Conservation (phyloP, 2,888 invertebrate species). For the Lepidochitona cinerea region DNA sequence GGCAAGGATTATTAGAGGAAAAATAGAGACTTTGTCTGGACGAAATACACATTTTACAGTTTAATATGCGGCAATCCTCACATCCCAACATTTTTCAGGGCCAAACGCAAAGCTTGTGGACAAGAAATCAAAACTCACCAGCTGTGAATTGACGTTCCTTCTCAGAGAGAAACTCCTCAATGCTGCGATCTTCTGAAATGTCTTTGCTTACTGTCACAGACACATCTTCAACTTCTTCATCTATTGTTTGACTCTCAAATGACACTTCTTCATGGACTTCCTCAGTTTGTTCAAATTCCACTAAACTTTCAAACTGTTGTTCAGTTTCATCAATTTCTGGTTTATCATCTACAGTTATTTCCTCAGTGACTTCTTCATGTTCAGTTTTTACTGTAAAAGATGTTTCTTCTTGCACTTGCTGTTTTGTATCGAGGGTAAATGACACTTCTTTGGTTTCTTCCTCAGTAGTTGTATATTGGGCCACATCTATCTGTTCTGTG, state of each 20-base stretch:
- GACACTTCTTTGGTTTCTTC: no score
- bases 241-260: neutral
- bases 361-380: conserved; percentile 6
- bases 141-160: conserved; percentile 52
- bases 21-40: no score
- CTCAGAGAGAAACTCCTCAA: conserved; percentile 46
- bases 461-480: no score
- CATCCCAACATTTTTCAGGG: no score
- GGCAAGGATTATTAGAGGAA: no score
- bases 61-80: no score
- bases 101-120: no score
- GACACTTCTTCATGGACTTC: neutral
- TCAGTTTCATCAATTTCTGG: conserved; percentile 15
- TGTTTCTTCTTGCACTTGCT: conserved; percentile 1
- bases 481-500: no score
- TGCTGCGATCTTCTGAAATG: neutral
- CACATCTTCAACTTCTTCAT: neutral
- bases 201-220: neutral
- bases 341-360: neutral
- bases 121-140: no score
- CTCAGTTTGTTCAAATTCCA: neutral
- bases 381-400: neutral
- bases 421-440: no score
- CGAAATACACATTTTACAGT: no score
- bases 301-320: conserved; percentile 19